A percentile compares a stretch with the other conserved stretches of the same genome.
These are phyloP conservation scores for Paramormyrops hopkinsi DNA, from an alignment of 2,797 vertebrate species.

Conservation along the genomic window DNA sequence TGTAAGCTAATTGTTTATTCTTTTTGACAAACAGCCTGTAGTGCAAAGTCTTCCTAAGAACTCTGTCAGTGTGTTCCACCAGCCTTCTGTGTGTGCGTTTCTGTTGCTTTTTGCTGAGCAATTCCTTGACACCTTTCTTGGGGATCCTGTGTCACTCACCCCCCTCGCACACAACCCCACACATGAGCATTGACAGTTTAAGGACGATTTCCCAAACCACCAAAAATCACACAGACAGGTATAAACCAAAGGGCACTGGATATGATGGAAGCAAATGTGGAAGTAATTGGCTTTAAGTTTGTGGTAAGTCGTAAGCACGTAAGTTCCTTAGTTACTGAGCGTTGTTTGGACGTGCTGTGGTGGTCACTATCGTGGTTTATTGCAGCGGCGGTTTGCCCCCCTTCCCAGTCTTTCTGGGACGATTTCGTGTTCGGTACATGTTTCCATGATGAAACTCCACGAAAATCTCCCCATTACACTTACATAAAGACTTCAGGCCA, in stretches of 20 bases:
- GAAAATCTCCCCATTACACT: conserved; percentile 11
- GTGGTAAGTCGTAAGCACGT: conserved; percentile 1
- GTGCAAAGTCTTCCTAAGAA: neutral
- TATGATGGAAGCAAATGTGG: conserved; percentile 15
- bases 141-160: neutral
- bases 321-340: conserved; percentile 23
- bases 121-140: neutral
- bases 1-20: neutral
- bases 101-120: neutral
- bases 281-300: conserved; percentile 18
- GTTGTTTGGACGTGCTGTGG: conserved; percentile 19
- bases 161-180: neutral
- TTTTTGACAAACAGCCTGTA: neutral
- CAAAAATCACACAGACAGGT: neutral
- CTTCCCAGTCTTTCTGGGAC: neutral
- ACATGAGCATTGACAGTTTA: neutral
- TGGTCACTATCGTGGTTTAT: conserved; percentile 15
- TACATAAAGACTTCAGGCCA: conserved; percentile 16
- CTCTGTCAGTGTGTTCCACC: neutral
- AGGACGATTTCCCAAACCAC: neutral
- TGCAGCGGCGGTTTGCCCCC: neutral
- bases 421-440: conserved; percentile 10
- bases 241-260: neutral
- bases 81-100: neutral
- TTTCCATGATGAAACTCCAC: conserved; percentile 21